These are phyloP conservation scores for Erebia ligea DNA, from an alignment of 2,888 invertebrate species.

Conservation along the genomic window DNA sequence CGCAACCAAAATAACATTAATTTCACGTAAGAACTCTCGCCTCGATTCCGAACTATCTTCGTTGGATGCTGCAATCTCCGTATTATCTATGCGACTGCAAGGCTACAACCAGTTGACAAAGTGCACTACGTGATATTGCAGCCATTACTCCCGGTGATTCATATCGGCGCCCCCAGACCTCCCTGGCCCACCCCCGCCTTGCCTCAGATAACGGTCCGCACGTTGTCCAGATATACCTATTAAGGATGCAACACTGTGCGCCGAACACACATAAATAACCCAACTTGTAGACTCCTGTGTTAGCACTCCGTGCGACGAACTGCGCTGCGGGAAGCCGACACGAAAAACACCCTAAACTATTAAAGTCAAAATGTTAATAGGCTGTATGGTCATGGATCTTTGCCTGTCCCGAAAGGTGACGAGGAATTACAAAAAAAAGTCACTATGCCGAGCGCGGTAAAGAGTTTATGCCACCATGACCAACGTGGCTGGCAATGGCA, in stretches of 20 bases:
- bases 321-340: slow-evolving; percentile 37
- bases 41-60: slow-evolving; percentile 55
- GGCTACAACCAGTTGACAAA: slow-evolving; percentile 82
- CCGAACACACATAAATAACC: slow-evolving; percentile 57
- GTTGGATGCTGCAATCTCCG: slow-evolving; percentile 67
- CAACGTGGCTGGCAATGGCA: no score
- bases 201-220: slow-evolving; percentile 66
- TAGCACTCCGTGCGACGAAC: slow-evolving; percentile 35
- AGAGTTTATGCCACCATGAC: no score
- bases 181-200: slow-evolving; percentile 54
- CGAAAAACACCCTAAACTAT: slow-evolving; percentile 32
- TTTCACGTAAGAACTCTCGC: slow-evolving; percentile 47
- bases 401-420: no score
- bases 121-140: slow-evolving; percentile 83
- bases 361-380: slow-evolving; percentile 50
- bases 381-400: no score
- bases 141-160: slow-evolving; percentile 82
- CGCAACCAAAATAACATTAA: slow-evolving; percentile 51
- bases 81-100: slow-evolving; percentile 78
- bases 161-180: slow-evolving; percentile 66
- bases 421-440: no score
- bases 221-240: slow-evolving; percentile 68
- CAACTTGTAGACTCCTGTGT: slow-evolving; percentile 51
- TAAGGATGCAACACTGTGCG: slow-evolving; percentile 62
- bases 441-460: no score